phyloP scores from a whole-genome alignment of 2,113 vertebrate genomes.

The Hippolais icterina region DNA sequence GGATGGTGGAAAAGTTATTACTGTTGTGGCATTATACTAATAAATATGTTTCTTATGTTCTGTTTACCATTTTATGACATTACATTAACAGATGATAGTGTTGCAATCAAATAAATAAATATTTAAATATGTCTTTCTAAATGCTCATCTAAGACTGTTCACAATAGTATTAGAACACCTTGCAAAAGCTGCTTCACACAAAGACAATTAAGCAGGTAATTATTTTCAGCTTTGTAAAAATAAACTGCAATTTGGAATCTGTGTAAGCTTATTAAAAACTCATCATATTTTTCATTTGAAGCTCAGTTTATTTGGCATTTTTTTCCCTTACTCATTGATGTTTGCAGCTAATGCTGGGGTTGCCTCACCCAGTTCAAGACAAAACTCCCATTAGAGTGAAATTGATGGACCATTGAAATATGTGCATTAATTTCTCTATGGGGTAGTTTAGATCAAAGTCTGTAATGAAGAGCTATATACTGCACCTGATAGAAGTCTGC shows the following conservation, averaged over 20 bases:
- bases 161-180: neutral
- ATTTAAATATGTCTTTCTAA: neutral
- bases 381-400: neutral
- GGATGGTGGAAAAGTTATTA: neutral
- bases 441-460: neutral
- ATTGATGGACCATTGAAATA: neutral
- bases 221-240: conserved; percentile 47
- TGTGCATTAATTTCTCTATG: neutral
- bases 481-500: neutral
- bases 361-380: neutral
- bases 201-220: conserved; percentile 29
- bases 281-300: neutral
- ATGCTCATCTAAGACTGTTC: neutral
- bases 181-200: neutral
- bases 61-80: neutral
- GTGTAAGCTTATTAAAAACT: conserved; percentile 34
- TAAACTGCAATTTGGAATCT: conserved; percentile 28
- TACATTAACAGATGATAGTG: neutral
- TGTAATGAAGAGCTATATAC: neutral
- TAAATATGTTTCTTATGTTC: neutral
- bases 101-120: neutral
- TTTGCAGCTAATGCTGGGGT: neutral
- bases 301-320: neutral
- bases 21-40: neutral
- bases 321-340: neutral